Conservation (phyloP, 2,888 invertebrate genomes). For the Eucriotettix oculatus region DNA sequence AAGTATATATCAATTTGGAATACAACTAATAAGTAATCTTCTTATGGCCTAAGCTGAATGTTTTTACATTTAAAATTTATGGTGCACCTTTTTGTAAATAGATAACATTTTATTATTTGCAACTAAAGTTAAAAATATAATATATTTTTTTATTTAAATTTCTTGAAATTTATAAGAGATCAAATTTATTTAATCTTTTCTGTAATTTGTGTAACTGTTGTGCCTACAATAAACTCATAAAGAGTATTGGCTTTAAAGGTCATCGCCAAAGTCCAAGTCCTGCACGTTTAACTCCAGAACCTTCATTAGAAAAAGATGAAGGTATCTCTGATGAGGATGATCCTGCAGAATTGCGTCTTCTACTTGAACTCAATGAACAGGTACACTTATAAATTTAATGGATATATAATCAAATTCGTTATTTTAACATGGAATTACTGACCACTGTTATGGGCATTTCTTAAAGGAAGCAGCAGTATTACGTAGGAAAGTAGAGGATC, state of each 20-base stretch:
- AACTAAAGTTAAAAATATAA: too few species aligned
- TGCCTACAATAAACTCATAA: too few species aligned
- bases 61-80: too few species aligned
- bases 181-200: too few species aligned
- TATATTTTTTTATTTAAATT: too few species aligned
- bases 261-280: slow-evolving; percentile 43
- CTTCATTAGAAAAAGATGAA: slow-evolving; percentile 50
- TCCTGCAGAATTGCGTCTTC: slow-evolving; percentile 63
- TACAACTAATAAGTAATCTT: too few species aligned
- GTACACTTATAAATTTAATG: slow-evolving; percentile 19
- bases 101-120: too few species aligned
- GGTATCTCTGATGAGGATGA: slow-evolving; percentile 65
- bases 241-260: slow-evolving; percentile 25
- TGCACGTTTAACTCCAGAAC: slow-evolving; percentile 45
- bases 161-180: too few species aligned
- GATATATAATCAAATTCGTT: not conserved
- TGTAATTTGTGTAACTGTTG: too few species aligned
- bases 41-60: too few species aligned
- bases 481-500: slow-evolving; percentile 65
- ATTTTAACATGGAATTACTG: not conserved
- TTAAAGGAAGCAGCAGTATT: slow-evolving; percentile 62
- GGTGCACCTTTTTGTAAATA: too few species aligned
- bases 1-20: too few species aligned
- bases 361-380: slow-evolving; percentile 78
- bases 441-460: not conserved